These are phyloP conservation scores for Pachyuromys duprasi DNA, from an alignment of 2,797 vertebrate species.

Conservation along the genomic window DNA sequence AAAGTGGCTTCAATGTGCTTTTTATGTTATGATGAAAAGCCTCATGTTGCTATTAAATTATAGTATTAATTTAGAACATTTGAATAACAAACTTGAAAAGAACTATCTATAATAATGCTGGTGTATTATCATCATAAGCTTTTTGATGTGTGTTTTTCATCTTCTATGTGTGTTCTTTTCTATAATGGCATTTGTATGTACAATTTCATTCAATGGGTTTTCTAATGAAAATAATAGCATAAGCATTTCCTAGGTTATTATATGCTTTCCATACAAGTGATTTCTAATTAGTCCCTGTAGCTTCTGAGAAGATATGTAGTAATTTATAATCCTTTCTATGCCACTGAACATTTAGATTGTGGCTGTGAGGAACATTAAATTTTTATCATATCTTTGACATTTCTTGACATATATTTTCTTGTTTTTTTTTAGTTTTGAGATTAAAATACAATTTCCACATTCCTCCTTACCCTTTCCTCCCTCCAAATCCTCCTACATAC, in stretches of 20 bases:
- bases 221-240: constrained; percentile 43
- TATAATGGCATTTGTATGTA: not conserved
- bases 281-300: constrained; percentile 33
- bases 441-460: not conserved
- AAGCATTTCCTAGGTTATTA: constrained; percentile 45
- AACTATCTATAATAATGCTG: not conserved
- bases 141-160: constrained; percentile 56
- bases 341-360: not conserved
- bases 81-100: constrained; percentile 46
- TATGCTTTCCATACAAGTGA: not conserved
- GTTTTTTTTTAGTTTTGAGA: not conserved
- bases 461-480: too few species aligned
- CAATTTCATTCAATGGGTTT: constrained; percentile 27
- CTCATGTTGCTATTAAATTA: constrained; percentile 30
- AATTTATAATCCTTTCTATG: constrained; percentile 14
- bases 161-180: not conserved
- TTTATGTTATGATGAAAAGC: constrained; percentile 40
- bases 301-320: not conserved
- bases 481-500: not conserved
- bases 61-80: constrained; percentile 62
- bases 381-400: constrained; percentile 35
- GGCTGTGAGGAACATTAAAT: not conserved
- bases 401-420: not conserved
- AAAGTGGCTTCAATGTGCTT: constrained; percentile 16
- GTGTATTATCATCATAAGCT: not conserved